Evolutionary conservation across 2,888 invertebrate genomes (phyloP), one percentile per base, ranked within the genome.

Genomic region (Pyrochroa serraticornis): DNA sequence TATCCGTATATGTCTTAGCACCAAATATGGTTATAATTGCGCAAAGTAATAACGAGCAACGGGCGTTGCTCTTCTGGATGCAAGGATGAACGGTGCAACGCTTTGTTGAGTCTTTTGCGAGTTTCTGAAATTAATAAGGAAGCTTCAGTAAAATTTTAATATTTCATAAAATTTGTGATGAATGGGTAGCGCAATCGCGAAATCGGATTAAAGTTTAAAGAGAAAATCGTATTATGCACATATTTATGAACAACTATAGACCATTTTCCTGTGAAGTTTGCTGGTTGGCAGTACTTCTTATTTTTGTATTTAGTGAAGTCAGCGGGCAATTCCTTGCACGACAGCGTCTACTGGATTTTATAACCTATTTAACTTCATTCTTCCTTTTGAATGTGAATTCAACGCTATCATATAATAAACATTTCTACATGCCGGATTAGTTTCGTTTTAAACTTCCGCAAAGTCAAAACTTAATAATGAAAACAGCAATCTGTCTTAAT

Each of bases 281-380:
- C 3, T 35, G n/a, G 22, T 41, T 41, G 6, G 9, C 9, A 41
- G 9, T 13, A 8, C 31, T 22, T n/a, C 12, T n/a, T 31, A 30
- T 41, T 14, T 6, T 9, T 41, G 10, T 41, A 30, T 41, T 41
- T 41, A 41, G 31, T 41, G 22, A 12, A 41, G 41, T 41, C 31
- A 41, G 31, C 41, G 38, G 3, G 14, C 3, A 7, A 41, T 30
- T 41, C 41, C 13, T 22, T 41, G 8, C 14, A 8, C 8, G 10
- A n/a, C 10, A 35, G 10, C 36, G 36, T 35, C 36, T 35, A 35
- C 36, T 31, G 6, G 41, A 41, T 41, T 41, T 41, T 41, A 12
- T 41, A 41, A 22, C 14, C 36, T n/a, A 35, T 14, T 41, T 22
- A 22, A 41, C 22, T 14, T 12, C 9, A 35, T 35, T 2, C 36